Evolutionary conservation across 23 tunicate species (phyloP).

Genomic region (Botrylloides violaceus): DNA sequence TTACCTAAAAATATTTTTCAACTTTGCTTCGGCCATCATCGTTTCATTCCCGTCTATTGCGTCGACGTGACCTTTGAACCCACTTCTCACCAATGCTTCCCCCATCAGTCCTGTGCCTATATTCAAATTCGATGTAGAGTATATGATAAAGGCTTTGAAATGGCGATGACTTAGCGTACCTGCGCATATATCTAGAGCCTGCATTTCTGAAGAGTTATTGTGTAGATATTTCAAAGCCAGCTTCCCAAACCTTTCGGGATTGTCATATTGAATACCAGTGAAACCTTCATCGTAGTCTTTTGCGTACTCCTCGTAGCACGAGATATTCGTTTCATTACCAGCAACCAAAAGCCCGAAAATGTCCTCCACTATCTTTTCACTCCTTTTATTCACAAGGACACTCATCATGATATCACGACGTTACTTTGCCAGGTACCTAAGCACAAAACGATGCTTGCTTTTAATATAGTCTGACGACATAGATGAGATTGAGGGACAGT

Average conservation of each 20-base stretch:
- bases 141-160: neutral
- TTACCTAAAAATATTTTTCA: neutral
- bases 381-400: neutral
- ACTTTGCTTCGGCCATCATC: neutral
- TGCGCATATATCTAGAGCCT: constrained; percentile 1
- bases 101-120: neutral
- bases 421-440: too few relatives aligned
- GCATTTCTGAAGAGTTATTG: neutral
- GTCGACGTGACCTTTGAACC: neutral
- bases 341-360: neutral
- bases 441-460: too few relatives aligned
- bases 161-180: neutral
- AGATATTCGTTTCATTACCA: neutral
- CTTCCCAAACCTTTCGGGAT: neutral
- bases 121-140: neutral
- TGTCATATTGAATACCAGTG: neutral
- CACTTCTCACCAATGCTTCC: neutral
- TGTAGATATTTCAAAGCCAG: neutral
- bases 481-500: too few relatives aligned
- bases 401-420: too few relatives aligned
- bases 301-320: neutral
- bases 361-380: neutral
- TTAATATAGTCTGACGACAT: too few relatives aligned
- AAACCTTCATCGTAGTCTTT: constrained; percentile 4
- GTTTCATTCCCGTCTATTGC: neutral